Conservation (phyloP, 2,113 vertebrate genomes). For the Ceuthmochares aereus region DNA sequence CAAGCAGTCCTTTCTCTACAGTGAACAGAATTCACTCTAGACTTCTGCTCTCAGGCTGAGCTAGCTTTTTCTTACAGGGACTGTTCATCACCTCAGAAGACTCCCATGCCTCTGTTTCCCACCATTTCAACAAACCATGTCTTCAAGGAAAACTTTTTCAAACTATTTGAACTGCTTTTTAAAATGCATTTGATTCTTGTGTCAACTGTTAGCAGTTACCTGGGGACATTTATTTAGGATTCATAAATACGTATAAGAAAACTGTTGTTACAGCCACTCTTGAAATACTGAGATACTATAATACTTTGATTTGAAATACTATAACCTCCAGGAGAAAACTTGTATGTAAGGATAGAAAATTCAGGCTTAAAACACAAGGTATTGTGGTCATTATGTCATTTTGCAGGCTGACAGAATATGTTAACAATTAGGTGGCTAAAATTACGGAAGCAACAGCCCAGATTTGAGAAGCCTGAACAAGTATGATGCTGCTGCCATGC, state of each 20-base stretch:
- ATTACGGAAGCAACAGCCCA: neutral
- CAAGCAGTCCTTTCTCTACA: neutral
- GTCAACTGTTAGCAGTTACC: neutral
- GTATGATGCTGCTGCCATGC: conserved; percentile 43
- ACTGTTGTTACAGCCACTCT: neutral
- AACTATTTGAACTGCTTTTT: neutral
- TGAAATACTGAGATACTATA: neutral
- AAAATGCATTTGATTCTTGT: neutral
- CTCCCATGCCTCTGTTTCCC: neutral
- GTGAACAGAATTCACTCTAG: neutral
- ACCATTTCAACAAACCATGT: neutral
- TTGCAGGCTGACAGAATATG: neutral
- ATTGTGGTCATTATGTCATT: neutral
- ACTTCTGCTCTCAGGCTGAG: neutral
- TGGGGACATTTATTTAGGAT: neutral
- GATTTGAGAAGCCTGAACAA: neutral
- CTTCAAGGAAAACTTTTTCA: neutral
- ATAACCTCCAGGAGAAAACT: neutral
- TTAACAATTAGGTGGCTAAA: neutral
- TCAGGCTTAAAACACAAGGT: neutral
- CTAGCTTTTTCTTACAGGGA: neutral
- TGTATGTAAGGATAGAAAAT: neutral
- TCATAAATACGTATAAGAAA: neutral
- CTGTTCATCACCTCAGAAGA: neutral
- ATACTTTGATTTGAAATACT: neutral